Evolutionary conservation across 2,888 invertebrate genomes (phyloP).

Genomic region (Amiota mariae): DNA sequence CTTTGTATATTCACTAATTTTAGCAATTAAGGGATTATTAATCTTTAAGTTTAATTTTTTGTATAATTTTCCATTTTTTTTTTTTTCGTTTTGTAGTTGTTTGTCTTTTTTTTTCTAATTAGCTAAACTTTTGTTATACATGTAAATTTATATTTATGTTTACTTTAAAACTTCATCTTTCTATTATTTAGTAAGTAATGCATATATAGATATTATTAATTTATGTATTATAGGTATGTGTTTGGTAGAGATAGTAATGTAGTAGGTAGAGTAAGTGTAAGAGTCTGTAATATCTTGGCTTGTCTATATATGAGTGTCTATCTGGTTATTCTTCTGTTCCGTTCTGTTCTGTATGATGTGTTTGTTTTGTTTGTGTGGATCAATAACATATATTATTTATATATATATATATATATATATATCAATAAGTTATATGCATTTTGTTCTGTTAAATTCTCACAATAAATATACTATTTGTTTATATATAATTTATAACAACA

Average conservation of each 20-base stretch:
- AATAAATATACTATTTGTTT: constrained; percentile 47
- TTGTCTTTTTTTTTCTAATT: constrained; percentile 58
- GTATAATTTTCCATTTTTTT: constrained; percentile 50
- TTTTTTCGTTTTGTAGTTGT: constrained; percentile 40
- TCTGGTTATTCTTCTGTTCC: neutral
- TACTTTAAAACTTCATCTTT: constrained; percentile 50
- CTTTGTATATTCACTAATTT: constrained; percentile 59
- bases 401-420: constrained; percentile 52
- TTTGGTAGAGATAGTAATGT: constrained; percentile 29
- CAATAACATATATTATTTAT: constrained; percentile 29
- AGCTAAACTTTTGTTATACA: constrained; percentile 60
- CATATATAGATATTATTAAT: constrained; percentile 43
- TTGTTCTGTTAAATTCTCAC: constrained; percentile 48
- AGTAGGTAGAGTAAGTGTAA: constrained; percentile 26
- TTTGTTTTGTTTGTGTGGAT: neutral
- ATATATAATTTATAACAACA: constrained; percentile 66
- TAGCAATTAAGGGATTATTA: constrained; percentile 56
- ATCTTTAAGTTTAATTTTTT: constrained; percentile 51
- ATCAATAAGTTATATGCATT: constrained; percentile 49
- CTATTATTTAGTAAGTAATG: constrained; percentile 51
- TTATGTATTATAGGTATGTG: constrained; percentile 40
- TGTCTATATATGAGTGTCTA: constrained; percentile 38
- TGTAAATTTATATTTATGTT: constrained; percentile 54
- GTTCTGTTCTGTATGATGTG: neutral
- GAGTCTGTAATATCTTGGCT: constrained; percentile 38